Conservation (phyloP, 2,888 invertebrate genomes). For the Malacosoma neustria region DNA sequence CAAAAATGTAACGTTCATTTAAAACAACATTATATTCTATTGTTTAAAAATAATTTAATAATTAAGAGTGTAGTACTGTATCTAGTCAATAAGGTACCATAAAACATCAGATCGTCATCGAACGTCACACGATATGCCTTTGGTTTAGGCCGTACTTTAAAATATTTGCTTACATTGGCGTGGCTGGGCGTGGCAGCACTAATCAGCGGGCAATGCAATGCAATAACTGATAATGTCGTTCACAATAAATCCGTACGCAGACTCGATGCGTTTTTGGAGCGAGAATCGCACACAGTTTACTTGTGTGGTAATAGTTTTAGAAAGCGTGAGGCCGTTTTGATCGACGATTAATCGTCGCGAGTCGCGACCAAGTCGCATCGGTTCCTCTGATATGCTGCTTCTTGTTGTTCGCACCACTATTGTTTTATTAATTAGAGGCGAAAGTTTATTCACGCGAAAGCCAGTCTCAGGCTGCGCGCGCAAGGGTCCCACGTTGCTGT, state of each 20-base stretch:
- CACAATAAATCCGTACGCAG: neutral
- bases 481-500: constrained; percentile 38
- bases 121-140: too few species aligned
- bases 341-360: constrained; percentile 60
- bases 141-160: too few species aligned
- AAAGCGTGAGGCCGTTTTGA: constrained; percentile 64
- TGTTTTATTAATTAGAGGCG: constrained; percentile 70
- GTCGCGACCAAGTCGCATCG: constrained; percentile 29
- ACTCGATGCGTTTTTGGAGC: constrained; percentile 23
- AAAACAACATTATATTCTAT: too few species aligned
- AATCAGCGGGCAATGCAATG: neutral
- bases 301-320: constrained; percentile 41
- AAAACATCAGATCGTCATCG: too few species aligned
- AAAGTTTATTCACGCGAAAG: constrained; percentile 67
- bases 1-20: too few species aligned
- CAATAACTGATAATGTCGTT: neutral
- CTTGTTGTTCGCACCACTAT: constrained; percentile 43
- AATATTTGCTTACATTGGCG: too few species aligned
- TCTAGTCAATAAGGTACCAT: too few species aligned
- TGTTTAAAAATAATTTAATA: too few species aligned
- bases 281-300: constrained; percentile 36
- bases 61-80: too few species aligned
- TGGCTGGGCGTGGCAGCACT: neutral
- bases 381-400: constrained; percentile 57
- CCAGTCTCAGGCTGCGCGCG: constrained; percentile 43